phyloP scores from a whole-genome alignment of 2,888 invertebrate genomes.

The Protula sp. region DNA sequence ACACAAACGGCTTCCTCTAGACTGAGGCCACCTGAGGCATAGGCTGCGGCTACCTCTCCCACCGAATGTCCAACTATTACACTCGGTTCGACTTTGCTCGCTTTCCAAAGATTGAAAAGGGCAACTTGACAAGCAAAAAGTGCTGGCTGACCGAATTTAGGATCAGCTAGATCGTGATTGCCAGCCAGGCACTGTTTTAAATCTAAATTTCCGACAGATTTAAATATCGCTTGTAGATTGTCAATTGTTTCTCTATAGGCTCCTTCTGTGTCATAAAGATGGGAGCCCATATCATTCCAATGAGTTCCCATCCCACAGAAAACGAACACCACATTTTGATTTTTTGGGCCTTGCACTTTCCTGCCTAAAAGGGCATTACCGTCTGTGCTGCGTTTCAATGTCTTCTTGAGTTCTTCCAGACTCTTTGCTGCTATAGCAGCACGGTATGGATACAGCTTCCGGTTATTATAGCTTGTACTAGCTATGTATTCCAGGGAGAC shows the following conservation, averaged over 20 bases:
- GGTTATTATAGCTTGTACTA: not conserved
- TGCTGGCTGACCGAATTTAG: conserved; percentile 27
- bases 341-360: not conserved
- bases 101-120: conserved; percentile 20
- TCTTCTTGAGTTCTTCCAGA: not conserved
- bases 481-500: not conserved
- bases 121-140: conserved; percentile 31
- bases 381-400: not conserved
- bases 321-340: conserved; percentile 25
- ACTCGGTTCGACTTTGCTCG: conserved; percentile 22
- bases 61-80: conserved; percentile 30
- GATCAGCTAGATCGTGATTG: conserved; percentile 20
- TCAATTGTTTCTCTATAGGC: conserved; percentile 24
- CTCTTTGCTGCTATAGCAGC: not conserved
- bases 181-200: conserved; percentile 19
- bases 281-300: conserved; percentile 36
- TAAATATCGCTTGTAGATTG: conserved; percentile 22
- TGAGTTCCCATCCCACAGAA: conserved; percentile 39
- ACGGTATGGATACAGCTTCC: not conserved
- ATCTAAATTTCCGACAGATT: conserved; percentile 19
- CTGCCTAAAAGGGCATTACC: not conserved
- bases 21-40: conserved; percentile 22
- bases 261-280: conserved; percentile 20
- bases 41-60: conserved; percentile 32
- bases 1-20: conserved; percentile 29